Percentiles rank a stretch among this genome's conserved stretches.
Conservation (phyloP, 2,888 invertebrate species). For the Agrochola lychnidis region DNA sequence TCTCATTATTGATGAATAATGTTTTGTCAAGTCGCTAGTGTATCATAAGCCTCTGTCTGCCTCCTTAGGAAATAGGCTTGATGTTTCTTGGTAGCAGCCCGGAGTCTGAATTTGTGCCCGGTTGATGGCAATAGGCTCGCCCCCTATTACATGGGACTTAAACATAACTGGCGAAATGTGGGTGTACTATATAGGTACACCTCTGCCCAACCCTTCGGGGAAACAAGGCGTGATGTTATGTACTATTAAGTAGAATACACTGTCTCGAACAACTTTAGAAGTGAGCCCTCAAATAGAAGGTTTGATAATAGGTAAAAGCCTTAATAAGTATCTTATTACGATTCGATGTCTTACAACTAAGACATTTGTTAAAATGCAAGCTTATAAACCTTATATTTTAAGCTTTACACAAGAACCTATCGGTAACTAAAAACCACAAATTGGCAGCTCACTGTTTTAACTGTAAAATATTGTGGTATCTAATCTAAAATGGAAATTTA, state of each 20-base stretch:
- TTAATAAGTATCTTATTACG: not conserved
- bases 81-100: no score
- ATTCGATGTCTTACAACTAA: not conserved
- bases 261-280: not conserved
- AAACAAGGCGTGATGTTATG: no score
- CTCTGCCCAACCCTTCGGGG: no score
- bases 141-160: no score
- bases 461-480: constrained; percentile 45
- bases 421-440: constrained; percentile 35
- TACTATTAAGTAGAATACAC: no score
- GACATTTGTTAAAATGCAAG: constrained; percentile 11
- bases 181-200: no score
- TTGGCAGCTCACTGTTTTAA: constrained; percentile 41
- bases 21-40: no score
- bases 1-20: no score
- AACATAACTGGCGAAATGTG: no score
- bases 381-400: constrained; percentile 17
- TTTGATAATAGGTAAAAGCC: not conserved
- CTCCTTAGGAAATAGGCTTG: not conserved
- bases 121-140: no score
- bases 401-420: constrained; percentile 30
- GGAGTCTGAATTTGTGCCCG: no score
- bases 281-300: not conserved
- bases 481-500: constrained; percentile 51
- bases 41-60: not conserved